These are phyloP conservation scores for Syngnathus scovelli DNA, from an alignment of 2,113 vertebrate species.

Conservation along the genomic window DNA sequence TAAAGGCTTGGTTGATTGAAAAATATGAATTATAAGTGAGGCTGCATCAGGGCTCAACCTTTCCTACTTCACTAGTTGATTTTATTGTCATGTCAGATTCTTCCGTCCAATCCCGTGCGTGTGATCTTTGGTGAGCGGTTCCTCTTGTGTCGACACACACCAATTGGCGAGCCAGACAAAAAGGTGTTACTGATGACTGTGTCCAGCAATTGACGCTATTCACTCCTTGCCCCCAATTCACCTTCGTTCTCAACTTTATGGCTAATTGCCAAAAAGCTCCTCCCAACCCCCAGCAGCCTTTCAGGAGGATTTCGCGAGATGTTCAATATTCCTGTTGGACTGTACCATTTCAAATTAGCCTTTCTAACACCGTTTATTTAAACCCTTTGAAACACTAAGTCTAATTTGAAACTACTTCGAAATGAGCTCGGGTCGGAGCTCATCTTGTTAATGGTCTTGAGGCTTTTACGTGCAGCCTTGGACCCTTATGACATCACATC, in stretches of 20 bases:
- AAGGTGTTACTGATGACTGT: slow-evolving; percentile 66
- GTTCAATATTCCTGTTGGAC: slow-evolving; percentile 53
- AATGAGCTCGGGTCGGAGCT: slow-evolving; percentile 51
- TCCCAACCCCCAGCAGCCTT: slow-evolving; percentile 30
- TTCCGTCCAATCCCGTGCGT: slow-evolving; percentile 35
- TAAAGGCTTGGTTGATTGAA: background rate
- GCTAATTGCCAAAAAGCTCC: slow-evolving; percentile 59
- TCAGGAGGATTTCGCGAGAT: slow-evolving; percentile 39
- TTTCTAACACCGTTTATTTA: slow-evolving; percentile 25
- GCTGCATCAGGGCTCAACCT: background rate
- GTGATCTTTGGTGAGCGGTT: slow-evolving; percentile 46
- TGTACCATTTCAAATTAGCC: slow-evolving; percentile 29
- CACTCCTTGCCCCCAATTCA: slow-evolving; percentile 57
- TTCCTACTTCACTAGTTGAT: slow-evolving; percentile 7
- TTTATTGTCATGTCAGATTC: slow-evolving; percentile 56
- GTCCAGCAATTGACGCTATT: slow-evolving; percentile 62
- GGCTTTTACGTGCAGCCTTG: slow-evolving; percentile 33
- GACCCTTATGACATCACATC: slow-evolving; percentile 36
- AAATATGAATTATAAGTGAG: background rate
- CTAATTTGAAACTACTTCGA: too few relatives aligned
- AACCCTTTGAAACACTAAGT: too few relatives aligned
- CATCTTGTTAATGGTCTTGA: slow-evolving; percentile 39
- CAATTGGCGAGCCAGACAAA: slow-evolving; percentile 53
- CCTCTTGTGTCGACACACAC: slow-evolving; percentile 34
- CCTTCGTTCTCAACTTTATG: slow-evolving; percentile 65